Conservation (phyloP, 2,888 invertebrate genomes). For the Hirtodrosophila confusa region DNA sequence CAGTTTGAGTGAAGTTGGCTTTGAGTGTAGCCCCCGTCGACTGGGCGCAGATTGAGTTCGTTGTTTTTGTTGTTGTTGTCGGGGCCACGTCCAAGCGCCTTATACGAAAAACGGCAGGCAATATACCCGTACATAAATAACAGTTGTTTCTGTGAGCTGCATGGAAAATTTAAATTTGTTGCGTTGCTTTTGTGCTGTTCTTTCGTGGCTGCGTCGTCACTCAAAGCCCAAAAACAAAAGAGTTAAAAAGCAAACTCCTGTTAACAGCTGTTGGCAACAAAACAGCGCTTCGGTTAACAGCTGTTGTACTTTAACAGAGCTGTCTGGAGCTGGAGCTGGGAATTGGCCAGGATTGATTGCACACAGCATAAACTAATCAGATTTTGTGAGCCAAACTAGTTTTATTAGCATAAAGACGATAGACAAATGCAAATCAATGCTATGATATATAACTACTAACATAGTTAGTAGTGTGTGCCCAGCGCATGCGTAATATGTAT, state of each 20-base stretch:
- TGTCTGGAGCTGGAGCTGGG: not conserved
- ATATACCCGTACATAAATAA: constrained; percentile 33
- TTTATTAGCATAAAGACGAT: constrained; percentile 55
- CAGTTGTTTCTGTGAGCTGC: constrained; percentile 73
- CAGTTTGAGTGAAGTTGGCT: constrained; percentile 51
- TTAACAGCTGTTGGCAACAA: not conserved
- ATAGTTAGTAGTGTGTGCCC: constrained; percentile 4
- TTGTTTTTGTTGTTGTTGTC: constrained; percentile 22
- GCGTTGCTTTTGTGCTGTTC: constrained; percentile 54
- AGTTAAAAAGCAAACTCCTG: constrained; percentile 42
- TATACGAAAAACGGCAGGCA: constrained; percentile 36
- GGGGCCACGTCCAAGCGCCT: constrained; percentile 48
- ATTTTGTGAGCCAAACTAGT: constrained; percentile 58
- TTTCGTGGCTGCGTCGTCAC: constrained; percentile 27
- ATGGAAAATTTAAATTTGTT: constrained; percentile 69
- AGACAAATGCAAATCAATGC: constrained; percentile 51
- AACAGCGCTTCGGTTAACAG: constrained; percentile 3
- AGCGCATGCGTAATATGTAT: constrained; percentile 24
- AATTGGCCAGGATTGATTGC: constrained; percentile 48
- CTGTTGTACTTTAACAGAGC: constrained; percentile 27
- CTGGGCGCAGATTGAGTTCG: constrained; percentile 7
- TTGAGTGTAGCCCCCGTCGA: constrained; percentile 19
- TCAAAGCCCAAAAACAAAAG: constrained; percentile 34
- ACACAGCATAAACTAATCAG: constrained; percentile 10
- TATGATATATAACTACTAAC: constrained; percentile 53